Conservation (phyloP, 2,888 invertebrate genomes). For the Chouioia cunea region DNA sequence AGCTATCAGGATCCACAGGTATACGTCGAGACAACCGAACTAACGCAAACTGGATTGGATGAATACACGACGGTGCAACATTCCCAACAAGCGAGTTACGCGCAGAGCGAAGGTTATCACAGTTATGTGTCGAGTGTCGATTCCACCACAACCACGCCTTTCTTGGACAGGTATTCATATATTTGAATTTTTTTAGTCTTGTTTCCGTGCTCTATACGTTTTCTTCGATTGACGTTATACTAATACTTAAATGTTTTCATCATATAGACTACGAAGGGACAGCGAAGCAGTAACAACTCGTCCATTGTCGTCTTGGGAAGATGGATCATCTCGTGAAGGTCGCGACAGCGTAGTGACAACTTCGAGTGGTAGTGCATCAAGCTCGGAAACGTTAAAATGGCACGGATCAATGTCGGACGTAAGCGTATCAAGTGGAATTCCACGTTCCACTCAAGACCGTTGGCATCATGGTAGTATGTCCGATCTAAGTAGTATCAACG, state of each 20-base stretch:
- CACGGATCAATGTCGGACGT: slow-evolving; percentile 74
- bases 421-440: slow-evolving; percentile 68
- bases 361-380: slow-evolving; percentile 75
- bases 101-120: slow-evolving; percentile 85
- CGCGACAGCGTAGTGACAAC: slow-evolving; percentile 77
- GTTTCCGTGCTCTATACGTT: too few species aligned
- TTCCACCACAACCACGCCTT: slow-evolving; percentile 78
- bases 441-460: slow-evolving; percentile 55
- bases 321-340: slow-evolving; percentile 67
- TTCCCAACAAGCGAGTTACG: slow-evolving; percentile 82
- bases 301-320: slow-evolving; percentile 69
- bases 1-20: slow-evolving; percentile 72
- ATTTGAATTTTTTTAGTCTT: neutral
- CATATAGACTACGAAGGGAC: slow-evolving; percentile 71
- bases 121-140: slow-evolving; percentile 85
- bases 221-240: too few species aligned
- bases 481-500: slow-evolving; percentile 63
- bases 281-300: slow-evolving; percentile 72
- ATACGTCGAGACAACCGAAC: slow-evolving; percentile 62
- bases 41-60: slow-evolving; percentile 69
- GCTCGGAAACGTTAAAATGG: slow-evolving; percentile 85
- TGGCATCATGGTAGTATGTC: slow-evolving; percentile 65
- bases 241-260: too few species aligned
- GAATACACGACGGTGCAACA: slow-evolving; percentile 72
- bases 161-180: slow-evolving; percentile 77